Conservation (phyloP, 92 coral and sea anemone genomes). For the Nematostella vectensis region DNA sequence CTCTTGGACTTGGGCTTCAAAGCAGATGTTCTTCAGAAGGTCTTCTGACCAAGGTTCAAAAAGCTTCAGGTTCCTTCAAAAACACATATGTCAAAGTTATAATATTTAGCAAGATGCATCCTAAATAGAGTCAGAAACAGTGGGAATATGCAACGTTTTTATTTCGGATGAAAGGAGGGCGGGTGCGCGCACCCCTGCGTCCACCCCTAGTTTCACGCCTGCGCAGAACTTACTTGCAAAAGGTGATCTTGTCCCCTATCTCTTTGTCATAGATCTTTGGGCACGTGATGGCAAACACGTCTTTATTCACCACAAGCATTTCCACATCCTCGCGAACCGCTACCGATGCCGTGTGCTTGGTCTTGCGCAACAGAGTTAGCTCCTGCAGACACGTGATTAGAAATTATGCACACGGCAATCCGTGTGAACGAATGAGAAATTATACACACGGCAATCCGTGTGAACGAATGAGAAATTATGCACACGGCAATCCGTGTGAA, state of each 20-base stretch:
- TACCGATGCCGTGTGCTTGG: slow-evolving; percentile 92
- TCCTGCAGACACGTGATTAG: slow-evolving; percentile 34
- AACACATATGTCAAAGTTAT: too few relatives aligned
- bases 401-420: not conserved
- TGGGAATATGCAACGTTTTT: too few relatives aligned
- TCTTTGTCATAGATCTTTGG: slow-evolving; percentile 90
- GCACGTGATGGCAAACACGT: slow-evolving; percentile 81
- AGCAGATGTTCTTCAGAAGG: slow-evolving; percentile 73
- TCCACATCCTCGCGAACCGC: slow-evolving; percentile 89
- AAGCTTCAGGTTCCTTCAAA: slow-evolving; percentile 61
- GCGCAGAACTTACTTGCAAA: slow-evolving; percentile 96
- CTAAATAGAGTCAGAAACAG: too few relatives aligned
- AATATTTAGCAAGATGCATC: too few relatives aligned
- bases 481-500: too few relatives aligned
- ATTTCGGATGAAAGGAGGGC: too few relatives aligned
- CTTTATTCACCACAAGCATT: slow-evolving; percentile 77
- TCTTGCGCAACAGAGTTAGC: slow-evolving; percentile 75
- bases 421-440: too few relatives aligned
- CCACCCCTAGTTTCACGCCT: too few relatives aligned
- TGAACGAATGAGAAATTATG: too few relatives aligned
- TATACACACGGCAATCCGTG: too few relatives aligned
- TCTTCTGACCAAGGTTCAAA: slow-evolving; percentile 79
- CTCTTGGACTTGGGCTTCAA: slow-evolving; percentile 91
- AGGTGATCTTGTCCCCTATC: slow-evolving; percentile 69
- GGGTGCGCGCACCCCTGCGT: too few relatives aligned